Evolutionary conservation across 2,888 invertebrate species (phyloP).

Genomic region (Lepas anatifera): DNA sequence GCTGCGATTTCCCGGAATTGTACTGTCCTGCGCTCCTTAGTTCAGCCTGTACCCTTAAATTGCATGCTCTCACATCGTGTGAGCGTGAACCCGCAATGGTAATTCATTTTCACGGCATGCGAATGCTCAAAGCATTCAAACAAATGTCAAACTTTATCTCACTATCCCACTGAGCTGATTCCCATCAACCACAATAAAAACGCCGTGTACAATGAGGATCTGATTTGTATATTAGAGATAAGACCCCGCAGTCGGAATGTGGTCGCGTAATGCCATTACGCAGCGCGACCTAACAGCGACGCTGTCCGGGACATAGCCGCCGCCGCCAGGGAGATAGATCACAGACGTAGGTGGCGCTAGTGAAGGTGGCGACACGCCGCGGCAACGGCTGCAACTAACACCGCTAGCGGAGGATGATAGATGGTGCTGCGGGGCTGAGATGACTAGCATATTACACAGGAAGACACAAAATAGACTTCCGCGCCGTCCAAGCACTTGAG

Average conservation of each 20-base stretch:
- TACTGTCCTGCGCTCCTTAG: too few species aligned
- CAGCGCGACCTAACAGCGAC: not conserved
- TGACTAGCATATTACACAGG: slow-evolving; percentile 8
- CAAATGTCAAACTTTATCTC: too few species aligned
- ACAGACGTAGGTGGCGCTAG: not conserved
- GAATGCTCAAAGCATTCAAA: too few species aligned
- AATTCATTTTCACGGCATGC: too few species aligned
- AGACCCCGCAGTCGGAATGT: slow-evolving; percentile 1
- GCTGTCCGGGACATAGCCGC: not conserved
- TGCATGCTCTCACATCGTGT: too few species aligned
- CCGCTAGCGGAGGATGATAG: too few species aligned
- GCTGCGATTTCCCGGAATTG: too few species aligned
- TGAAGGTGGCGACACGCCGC: not conserved
- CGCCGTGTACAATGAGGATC: not conserved
- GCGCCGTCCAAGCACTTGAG: slow-evolving; percentile 5
- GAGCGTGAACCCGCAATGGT: too few species aligned
- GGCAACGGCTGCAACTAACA: not conserved
- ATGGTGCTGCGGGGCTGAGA: not conserved
- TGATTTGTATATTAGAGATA: not conserved
- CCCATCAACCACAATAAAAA: too few species aligned
- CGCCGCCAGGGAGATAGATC: not conserved
- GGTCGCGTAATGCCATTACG: not conserved
- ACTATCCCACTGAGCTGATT: too few species aligned
- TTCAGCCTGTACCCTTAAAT: too few species aligned
- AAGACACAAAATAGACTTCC: slow-evolving; percentile 9